A percentile compares a stretch with the other conserved stretches of the same genome.
phyloP scores from a whole-genome alignment of 2,113 vertebrate genomes.

The Pholis gunnellus region DNA sequence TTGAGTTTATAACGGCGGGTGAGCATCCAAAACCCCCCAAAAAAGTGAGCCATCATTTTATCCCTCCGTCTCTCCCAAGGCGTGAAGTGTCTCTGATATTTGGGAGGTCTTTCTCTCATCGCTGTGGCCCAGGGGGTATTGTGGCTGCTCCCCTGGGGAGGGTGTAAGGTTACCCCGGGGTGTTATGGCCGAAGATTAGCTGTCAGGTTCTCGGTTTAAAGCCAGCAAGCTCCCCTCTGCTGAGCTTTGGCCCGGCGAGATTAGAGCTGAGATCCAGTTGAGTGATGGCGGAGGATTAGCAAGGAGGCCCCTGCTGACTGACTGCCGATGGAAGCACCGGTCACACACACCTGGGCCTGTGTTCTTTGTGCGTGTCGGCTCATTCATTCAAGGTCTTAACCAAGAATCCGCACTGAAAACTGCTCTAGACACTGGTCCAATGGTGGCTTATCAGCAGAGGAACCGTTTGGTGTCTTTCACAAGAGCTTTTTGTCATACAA shows the following conservation, averaged over 20 bases:
- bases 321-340: conserved; percentile 46
- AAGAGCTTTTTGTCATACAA: conserved; percentile 15
- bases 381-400: conserved; percentile 41
- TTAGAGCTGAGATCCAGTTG: conserved; percentile 72
- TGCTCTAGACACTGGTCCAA: not conserved
- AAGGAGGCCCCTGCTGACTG: conserved; percentile 66
- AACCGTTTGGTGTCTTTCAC: conserved; percentile 5
- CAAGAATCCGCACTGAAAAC: conserved; percentile 29
- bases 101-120: conserved; percentile 64
- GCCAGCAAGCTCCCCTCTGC: conserved; percentile 43
- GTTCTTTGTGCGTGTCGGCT: conserved; percentile 43
- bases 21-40: not conserved
- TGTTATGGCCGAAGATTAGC: conserved; percentile 68
- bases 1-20: not conserved
- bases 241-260: conserved; percentile 56
- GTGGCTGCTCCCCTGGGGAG: conserved; percentile 39
- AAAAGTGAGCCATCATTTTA: conserved; percentile 16
- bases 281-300: conserved; percentile 76
- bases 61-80: conserved; percentile 14
- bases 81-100: conserved; percentile 45
- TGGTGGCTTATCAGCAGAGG: conserved; percentile 11
- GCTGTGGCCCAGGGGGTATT: conserved; percentile 22
- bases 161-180: conserved; percentile 66
- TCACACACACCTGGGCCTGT: conserved; percentile 67
- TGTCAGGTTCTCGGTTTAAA: conserved; percentile 67